Conservation (phyloP, 2,797 vertebrate genomes). For the Melanotaenia maccullochi region DNA sequence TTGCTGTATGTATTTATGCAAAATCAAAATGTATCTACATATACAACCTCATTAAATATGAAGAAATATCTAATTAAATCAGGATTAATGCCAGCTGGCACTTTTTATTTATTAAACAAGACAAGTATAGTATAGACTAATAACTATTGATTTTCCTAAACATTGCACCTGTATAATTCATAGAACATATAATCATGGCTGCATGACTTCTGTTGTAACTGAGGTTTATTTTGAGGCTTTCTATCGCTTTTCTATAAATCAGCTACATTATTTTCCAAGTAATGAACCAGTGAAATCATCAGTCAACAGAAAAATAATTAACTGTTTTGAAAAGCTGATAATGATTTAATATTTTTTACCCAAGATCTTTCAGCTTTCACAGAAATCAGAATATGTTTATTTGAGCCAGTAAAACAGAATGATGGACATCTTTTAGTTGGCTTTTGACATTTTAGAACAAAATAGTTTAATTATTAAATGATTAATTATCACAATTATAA, state of each 20-base stretch:
- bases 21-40: background rate
- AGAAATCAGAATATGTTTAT: background rate
- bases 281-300: background rate
- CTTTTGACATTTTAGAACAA: background rate
- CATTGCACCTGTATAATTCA: constrained; percentile 3
- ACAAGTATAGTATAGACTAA: background rate
- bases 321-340: background rate
- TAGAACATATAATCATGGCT: background rate
- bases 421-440: background rate
- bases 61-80: background rate
- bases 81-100: constrained; percentile 14
- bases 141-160: constrained; percentile 5
- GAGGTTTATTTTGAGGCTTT: background rate
- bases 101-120: constrained; percentile 14
- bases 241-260: background rate
- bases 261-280: background rate
- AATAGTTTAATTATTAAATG: background rate
- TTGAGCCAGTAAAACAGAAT: background rate
- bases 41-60: constrained; percentile 2
- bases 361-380: background rate
- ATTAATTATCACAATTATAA: background rate
- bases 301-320: background rate
- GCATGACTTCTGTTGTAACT: no score
- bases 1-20: background rate
- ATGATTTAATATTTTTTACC: background rate